Conservation (phyloP, 1,140 invertebrate species). For the Drosophila melanica region DNA sequence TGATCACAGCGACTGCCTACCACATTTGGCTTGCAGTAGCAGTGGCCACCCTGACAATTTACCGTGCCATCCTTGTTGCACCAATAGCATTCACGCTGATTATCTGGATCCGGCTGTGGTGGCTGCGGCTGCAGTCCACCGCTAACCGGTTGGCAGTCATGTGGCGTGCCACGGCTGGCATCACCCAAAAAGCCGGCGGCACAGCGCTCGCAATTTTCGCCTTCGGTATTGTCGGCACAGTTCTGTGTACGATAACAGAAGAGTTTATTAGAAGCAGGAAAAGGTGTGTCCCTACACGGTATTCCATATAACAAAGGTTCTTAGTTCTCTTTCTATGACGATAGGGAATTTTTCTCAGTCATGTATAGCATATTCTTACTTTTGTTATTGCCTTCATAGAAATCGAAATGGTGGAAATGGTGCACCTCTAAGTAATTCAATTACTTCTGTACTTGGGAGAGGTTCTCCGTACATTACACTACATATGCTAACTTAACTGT, state of each 20-base stretch:
- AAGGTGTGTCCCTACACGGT: background rate
- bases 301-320: no score
- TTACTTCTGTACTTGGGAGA: no score
- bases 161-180: constrained; percentile 85
- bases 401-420: no score
- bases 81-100: constrained; percentile 84
- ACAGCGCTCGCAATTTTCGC: constrained; percentile 93
- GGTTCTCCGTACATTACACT: no score
- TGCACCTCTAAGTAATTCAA: no score
- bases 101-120: constrained; percentile 20
- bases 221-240: constrained; percentile 94
- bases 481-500: no score
- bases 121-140: constrained; percentile 85
- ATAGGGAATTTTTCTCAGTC: no score
- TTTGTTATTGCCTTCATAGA: no score
- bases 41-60: constrained; percentile 85
- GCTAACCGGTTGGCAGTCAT: constrained; percentile 85
- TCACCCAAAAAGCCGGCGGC: constrained; percentile 90
- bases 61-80: constrained; percentile 88
- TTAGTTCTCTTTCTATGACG: no score
- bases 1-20: constrained; percentile 90
- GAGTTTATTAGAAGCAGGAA: background rate
- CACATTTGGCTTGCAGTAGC: constrained; percentile 90
- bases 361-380: no score
- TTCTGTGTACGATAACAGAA: constrained; percentile 85